phyloP scores from a whole-genome alignment of 35 echinoderm and acorn worm genomes.

The Ophiothrix spiculata region DNA sequence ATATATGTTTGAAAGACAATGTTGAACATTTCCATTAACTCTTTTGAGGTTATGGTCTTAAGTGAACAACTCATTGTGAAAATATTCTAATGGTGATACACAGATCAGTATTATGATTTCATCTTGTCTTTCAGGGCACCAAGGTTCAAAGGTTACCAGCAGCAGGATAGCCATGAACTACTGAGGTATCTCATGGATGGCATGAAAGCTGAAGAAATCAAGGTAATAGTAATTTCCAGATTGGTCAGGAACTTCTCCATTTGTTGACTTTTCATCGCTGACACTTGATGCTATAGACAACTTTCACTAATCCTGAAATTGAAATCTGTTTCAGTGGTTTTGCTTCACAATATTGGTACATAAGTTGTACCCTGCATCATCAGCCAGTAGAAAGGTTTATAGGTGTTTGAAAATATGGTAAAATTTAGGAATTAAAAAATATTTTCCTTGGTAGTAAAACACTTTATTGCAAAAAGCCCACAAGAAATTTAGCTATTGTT shows the following conservation, averaged over 20 bases:
- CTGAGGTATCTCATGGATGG: constrained; percentile 82
- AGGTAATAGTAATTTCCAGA: constrained; percentile 20
- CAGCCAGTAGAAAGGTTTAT: neutral
- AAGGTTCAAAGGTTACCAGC: constrained; percentile 94
- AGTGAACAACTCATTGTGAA: neutral
- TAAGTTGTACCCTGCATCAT: neutral
- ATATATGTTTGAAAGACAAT: too few relatives aligned
- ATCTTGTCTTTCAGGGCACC: constrained; percentile 57
- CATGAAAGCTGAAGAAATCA: constrained; percentile 91
- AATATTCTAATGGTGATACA: neutral
- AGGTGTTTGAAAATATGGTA: neutral
- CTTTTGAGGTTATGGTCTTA: too few relatives aligned
- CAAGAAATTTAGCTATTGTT: too few relatives aligned
- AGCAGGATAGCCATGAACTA: constrained; percentile 93
- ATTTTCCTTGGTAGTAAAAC: too few relatives aligned
- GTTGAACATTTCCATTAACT: too few relatives aligned
- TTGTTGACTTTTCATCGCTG: too few relatives aligned
- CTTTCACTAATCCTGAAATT: neutral
- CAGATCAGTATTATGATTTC: too few relatives aligned
- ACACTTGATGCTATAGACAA: neutral
- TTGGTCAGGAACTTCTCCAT: too few relatives aligned
- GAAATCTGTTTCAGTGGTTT: neutral
- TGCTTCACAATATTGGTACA: neutral
- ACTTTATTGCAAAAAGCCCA: too few relatives aligned
- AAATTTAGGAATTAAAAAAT: too few relatives aligned